These are phyloP conservation scores for Ormyrus labotus DNA, from an alignment of 2,888 invertebrate genomes.

Conservation along the genomic window DNA sequence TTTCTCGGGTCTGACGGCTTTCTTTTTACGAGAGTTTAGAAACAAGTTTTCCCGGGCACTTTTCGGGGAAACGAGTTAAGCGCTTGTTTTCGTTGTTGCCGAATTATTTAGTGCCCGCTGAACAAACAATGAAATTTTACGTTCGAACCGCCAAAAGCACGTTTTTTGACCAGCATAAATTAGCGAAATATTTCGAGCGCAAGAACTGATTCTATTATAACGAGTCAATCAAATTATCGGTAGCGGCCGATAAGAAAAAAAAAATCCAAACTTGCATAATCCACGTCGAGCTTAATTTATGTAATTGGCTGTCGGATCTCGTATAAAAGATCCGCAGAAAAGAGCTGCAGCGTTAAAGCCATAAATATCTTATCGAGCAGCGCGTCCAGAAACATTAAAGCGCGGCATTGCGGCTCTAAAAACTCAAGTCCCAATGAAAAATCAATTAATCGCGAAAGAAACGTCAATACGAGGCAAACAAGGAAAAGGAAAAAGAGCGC, in stretches of 20 bases:
- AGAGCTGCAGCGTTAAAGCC: conserved; percentile 15
- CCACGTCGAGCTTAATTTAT: conserved; percentile 25
- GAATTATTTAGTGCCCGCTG: too few relatives aligned
- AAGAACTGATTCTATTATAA: background rate
- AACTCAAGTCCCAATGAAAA: conserved; percentile 49
- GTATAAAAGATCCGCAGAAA: conserved; percentile 1
- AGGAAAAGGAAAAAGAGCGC: background rate
- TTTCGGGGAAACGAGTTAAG: too few relatives aligned
- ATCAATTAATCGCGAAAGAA: conserved; percentile 51
- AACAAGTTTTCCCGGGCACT: too few relatives aligned
- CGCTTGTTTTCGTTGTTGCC: too few relatives aligned
- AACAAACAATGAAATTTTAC: background rate
- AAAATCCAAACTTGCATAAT: conserved; percentile 13
- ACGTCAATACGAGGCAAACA: conserved; percentile 7
- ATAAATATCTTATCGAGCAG: conserved; percentile 27
- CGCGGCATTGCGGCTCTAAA: conserved; percentile 14
- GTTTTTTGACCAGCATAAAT: too few relatives aligned
- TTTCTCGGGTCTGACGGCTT: too few relatives aligned
- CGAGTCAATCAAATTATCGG: conserved; percentile 21
- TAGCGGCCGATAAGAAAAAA: background rate
- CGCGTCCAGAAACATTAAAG: conserved; percentile 6
- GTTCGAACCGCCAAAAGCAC: too few relatives aligned
- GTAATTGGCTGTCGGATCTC: conserved; percentile 17
- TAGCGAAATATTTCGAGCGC: background rate
- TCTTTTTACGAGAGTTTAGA: too few relatives aligned